Conservation (phyloP, 1,140 invertebrate genomes). For the Ephestia elutella region DNA sequence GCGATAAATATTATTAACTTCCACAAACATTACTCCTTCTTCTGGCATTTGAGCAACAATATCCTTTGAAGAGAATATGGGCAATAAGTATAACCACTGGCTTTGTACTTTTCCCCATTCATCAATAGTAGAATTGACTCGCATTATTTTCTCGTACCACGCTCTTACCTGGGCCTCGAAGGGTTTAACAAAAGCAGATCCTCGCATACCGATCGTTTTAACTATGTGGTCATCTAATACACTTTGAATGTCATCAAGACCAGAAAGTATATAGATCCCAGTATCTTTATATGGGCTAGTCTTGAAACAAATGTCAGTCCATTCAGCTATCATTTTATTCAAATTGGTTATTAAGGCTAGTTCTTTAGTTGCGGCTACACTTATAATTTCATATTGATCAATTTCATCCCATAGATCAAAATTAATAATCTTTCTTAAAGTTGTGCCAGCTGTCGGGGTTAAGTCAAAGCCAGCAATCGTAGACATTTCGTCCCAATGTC, state of each 20-base stretch:
- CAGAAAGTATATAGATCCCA: constrained; percentile 84
- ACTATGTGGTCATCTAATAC: constrained; percentile 92
- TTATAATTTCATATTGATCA: constrained; percentile 89
- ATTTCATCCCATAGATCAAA: constrained; percentile 84
- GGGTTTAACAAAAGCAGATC: constrained; percentile 93
- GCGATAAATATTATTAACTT: constrained; percentile 86
- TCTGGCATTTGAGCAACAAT: constrained; percentile 95
- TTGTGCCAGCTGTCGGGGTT: constrained; percentile 89
- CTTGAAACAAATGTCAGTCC: constrained; percentile 85
- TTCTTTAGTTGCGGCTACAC: constrained; percentile 93
- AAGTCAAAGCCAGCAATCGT: constrained; percentile 87
- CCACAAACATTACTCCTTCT: constrained; percentile 86
- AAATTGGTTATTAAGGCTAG: constrained; percentile 85
- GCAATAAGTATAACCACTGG: constrained; percentile 93
- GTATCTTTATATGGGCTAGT: constrained; percentile 86
- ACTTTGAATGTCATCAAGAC: constrained; percentile 89
- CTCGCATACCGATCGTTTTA: constrained; percentile 91
- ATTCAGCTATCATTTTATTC: constrained; percentile 89
- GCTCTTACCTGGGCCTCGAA: constrained; percentile 85
- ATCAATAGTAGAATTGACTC: constrained; percentile 87
- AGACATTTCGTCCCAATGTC: constrained; percentile 95
- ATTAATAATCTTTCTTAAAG: constrained; percentile 87
- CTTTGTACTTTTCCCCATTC: constrained; percentile 92
- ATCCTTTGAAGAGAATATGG: constrained; percentile 95
- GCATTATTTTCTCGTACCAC: constrained; percentile 88